A percentile compares a stretch with the other conserved stretches of the same genome.
phyloP scores from a whole-genome alignment of 2,888 invertebrate species.

The Yponomeuta plumbellus region DNA sequence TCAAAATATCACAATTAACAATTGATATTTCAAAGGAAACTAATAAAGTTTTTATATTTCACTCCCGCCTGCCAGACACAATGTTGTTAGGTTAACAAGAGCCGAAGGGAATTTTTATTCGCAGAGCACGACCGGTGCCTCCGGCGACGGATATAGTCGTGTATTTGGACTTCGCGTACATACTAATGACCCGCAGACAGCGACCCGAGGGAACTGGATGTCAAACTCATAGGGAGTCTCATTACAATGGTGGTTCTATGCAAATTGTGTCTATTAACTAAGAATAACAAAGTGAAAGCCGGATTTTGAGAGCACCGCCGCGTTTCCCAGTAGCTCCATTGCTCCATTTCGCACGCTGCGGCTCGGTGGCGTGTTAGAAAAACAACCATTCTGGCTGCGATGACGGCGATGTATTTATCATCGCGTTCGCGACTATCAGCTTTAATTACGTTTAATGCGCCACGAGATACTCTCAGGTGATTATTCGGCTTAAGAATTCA shows the following conservation, averaged over 20 bases:
- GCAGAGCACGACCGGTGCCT: conserved; percentile 22
- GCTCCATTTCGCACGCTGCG: conserved; percentile 17
- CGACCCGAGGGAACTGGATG: conserved; percentile 14
- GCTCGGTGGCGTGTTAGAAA: conserved; percentile 5
- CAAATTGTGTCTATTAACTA: conserved; percentile 9
- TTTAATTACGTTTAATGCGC: conserved; percentile 10
- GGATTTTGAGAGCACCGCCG: conserved; percentile 13
- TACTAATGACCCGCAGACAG: conserved; percentile 24
- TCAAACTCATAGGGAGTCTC: not conserved
- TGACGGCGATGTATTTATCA: conserved; percentile 15
- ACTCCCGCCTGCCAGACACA: conserved; percentile 12
- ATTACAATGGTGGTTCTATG: conserved; percentile 13
- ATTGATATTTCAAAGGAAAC: conserved; percentile 5
- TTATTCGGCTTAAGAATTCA: conserved; percentile 1
- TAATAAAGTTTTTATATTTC: conserved; percentile 2
- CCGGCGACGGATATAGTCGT: conserved; percentile 25
- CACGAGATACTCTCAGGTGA: not conserved
- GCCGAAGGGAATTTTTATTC: conserved; percentile 22
- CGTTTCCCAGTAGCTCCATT: conserved; percentile 13
- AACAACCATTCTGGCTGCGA: conserved; percentile 19
- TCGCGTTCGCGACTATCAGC: conserved; percentile 4
- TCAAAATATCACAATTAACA: conserved; percentile 5
- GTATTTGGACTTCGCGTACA: conserved; percentile 22
- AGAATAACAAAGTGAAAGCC: conserved; percentile 17
- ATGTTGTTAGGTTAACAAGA: conserved; percentile 22